These are phyloP conservation scores for Laupala kohalensis DNA, from an alignment of 1,140 invertebrate species.

Conservation along the genomic window DNA sequence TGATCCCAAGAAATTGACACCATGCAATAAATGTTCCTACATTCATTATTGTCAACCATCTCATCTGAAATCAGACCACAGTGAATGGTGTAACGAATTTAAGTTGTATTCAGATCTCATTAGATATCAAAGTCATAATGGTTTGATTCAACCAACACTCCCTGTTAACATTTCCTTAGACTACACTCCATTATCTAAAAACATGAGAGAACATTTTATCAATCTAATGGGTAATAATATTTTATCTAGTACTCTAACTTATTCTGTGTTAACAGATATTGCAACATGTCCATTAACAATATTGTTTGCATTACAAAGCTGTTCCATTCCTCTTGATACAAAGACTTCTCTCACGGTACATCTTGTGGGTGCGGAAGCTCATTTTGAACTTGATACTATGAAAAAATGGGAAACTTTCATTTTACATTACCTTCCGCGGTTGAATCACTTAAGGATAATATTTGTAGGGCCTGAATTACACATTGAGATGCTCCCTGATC, in stretches of 20 bases:
- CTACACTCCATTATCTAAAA: constrained; percentile 31
- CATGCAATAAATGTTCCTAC: constrained; percentile 42
- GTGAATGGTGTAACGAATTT: constrained; percentile 27
- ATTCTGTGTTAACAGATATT: constrained; percentile 45
- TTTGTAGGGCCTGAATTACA: constrained; percentile 50
- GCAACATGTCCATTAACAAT: constrained; percentile 48
- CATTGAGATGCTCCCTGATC: constrained; percentile 34
- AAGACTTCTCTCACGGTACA: constrained; percentile 34
- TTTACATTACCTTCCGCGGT: constrained; percentile 41
- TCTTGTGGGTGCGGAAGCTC: constrained; percentile 50
- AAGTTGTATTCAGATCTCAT: constrained; percentile 25
- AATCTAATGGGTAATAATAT: constrained; percentile 23
- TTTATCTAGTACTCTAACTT: constrained; percentile 43
- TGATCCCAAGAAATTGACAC: constrained; percentile 28
- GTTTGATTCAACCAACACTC: constrained; percentile 24
- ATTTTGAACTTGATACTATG: constrained; percentile 51
- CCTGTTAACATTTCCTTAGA: constrained; percentile 35
- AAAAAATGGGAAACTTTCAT: constrained; percentile 57
- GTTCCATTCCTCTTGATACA: background rate
- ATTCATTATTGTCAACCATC: constrained; percentile 28
- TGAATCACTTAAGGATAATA: constrained; percentile 39
- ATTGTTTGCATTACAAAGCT: constrained; percentile 39
- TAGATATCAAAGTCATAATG: constrained; percentile 26
- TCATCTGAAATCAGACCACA: constrained; percentile 23
- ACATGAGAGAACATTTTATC: constrained; percentile 15